Conservation (phyloP, 2,888 invertebrate species). For the Dynastes tityus region DNA sequence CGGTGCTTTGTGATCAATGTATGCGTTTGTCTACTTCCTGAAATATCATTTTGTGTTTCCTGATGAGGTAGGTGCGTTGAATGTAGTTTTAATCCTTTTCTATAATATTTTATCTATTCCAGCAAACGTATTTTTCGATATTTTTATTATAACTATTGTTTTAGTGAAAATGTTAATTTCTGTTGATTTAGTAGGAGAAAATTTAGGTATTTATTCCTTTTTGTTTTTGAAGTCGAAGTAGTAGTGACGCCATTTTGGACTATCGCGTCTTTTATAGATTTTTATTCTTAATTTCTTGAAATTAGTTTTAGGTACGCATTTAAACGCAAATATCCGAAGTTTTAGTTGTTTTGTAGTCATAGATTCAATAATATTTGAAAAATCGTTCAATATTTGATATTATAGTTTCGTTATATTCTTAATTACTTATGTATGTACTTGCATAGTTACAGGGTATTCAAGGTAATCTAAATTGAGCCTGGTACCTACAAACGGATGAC, state of each 20-base stretch:
- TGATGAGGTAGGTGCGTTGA: neutral
- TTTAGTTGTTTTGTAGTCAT: neutral
- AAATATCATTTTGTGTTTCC: conserved; percentile 20
- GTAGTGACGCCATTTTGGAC: conserved; percentile 44
- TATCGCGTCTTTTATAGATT: conserved; percentile 33
- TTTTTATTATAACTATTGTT: conserved; percentile 36
- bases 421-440: conserved; percentile 37
- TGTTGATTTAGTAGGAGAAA: conserved; percentile 30
- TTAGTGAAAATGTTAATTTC: conserved; percentile 36
- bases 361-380: conserved; percentile 3
- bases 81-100: neutral
- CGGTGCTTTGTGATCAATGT: conserved; percentile 23
- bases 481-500: conserved; percentile 44
- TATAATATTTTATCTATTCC: conserved; percentile 47
- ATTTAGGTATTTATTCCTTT: conserved; percentile 31
- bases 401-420: neutral
- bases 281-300: conserved; percentile 34
- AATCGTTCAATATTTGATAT: neutral
- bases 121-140: conserved; percentile 35
- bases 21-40: conserved; percentile 10
- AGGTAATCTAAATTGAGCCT: conserved; percentile 42
- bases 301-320: conserved; percentile 49
- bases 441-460: conserved; percentile 49
- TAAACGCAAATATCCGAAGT: conserved; percentile 15
- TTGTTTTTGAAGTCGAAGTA: conserved; percentile 30